Conservation (phyloP, 1,140 invertebrate genomes). For the Adoxophyes honmai region DNA sequence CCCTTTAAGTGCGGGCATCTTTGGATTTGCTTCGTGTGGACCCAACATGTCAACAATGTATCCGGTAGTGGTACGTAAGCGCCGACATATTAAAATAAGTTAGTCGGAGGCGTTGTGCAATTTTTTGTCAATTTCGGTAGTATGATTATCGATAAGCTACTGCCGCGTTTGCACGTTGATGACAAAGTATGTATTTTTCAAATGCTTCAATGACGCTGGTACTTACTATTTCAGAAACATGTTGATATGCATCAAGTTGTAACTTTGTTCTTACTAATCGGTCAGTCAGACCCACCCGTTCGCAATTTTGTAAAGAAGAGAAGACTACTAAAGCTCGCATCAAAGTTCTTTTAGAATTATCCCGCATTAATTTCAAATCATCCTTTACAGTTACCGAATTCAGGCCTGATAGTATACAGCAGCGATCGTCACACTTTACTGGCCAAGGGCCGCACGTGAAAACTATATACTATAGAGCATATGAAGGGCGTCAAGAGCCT, state of each 20-base stretch:
- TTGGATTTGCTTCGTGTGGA: not conserved
- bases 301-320: not conserved
- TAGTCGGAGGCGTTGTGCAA: not conserved
- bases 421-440: too few relatives aligned
- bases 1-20: not conserved
- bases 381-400: not conserved
- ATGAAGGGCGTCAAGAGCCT: too few relatives aligned
- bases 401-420: not conserved
- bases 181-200: not conserved
- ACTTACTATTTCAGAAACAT: not conserved
- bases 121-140: not conserved
- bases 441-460: too few relatives aligned
- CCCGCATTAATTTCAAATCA: not conserved
- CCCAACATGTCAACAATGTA: not conserved
- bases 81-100: not conserved
- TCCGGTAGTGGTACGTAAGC: not conserved
- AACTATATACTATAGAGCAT: too few relatives aligned
- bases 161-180: not conserved
- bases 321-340: not conserved
- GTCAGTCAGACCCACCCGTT: not conserved
- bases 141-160: constrained; percentile 1
- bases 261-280: not conserved
- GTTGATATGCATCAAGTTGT: not conserved
- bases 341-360: not conserved
- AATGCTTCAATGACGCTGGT: not conserved